These are phyloP conservation scores for Helicoverpa assulta DNA, from an alignment of 2,888 invertebrate species.

Conservation along the genomic window DNA sequence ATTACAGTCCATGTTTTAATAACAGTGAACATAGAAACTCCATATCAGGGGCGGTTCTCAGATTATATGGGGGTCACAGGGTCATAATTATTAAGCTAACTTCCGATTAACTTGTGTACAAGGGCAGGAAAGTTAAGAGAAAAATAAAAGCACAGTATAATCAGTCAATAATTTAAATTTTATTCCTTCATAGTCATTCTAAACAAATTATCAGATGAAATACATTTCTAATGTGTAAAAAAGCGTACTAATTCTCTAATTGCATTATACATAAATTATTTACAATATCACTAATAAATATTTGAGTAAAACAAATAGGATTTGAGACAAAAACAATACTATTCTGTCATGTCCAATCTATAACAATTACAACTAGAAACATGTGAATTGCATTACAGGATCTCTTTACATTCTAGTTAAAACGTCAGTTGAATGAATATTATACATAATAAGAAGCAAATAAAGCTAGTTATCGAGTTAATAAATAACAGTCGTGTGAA, in stretches of 20 bases:
- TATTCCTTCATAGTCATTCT: conserved; percentile 74
- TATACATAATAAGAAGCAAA: conserved; percentile 41
- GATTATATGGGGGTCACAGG: too few relatives aligned
- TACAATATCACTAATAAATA: conserved; percentile 70
- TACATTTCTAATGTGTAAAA: conserved; percentile 79
- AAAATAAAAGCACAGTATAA: conserved; percentile 61
- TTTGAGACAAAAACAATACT: conserved; percentile 61
- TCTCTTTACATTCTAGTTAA: conserved; percentile 45
- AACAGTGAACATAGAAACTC: too few relatives aligned
- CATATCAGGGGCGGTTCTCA: too few relatives aligned
- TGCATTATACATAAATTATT: conserved; percentile 75
- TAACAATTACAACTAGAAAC: conserved; percentile 58
- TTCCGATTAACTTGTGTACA: background rate
- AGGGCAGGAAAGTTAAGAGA: background rate
- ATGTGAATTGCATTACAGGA: conserved; percentile 53
- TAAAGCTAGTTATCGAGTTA: conserved; percentile 57
- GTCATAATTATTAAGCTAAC: too few relatives aligned
- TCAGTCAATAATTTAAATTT: conserved; percentile 86
- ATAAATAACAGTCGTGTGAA: conserved; percentile 65
- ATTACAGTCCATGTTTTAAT: conserved; percentile 39
- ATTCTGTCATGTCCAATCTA: conserved; percentile 45
- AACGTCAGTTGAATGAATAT: conserved; percentile 30
- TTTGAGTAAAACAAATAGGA: conserved; percentile 65
- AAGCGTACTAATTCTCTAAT: conserved; percentile 81
- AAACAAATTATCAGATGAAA: conserved; percentile 74